A percentile compares a stretch with the other conserved stretches of the same genome.
Evolutionary conservation across 2,888 invertebrate genomes (phyloP).

Genomic region (Norana najaformis): DNA sequence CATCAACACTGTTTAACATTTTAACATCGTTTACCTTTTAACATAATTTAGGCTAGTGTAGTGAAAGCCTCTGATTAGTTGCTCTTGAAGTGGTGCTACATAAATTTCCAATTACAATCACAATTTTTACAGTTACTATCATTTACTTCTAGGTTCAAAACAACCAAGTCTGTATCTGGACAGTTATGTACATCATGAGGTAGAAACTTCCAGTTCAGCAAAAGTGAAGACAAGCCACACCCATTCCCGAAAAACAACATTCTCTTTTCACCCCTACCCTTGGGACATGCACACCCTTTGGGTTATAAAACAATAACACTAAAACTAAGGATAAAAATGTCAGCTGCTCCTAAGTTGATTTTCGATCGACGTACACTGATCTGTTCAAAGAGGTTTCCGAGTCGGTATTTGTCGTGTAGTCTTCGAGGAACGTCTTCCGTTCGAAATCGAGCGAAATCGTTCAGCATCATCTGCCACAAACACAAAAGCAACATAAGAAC

Average conservation of each 20-base stretch:
- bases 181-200: too few relatives aligned
- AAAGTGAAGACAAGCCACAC: too few relatives aligned
- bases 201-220: too few relatives aligned
- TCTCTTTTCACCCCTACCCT: too few relatives aligned
- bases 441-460: constrained; percentile 86
- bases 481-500: constrained; percentile 1
- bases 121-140: too few relatives aligned
- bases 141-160: too few relatives aligned
- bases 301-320: background rate
- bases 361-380: constrained; percentile 56
- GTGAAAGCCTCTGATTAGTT: too few relatives aligned
- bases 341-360: background rate
- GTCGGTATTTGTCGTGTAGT: constrained; percentile 85
- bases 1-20: background rate
- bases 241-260: too few relatives aligned
- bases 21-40: background rate
- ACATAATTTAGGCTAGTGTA: background rate
- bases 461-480: constrained; percentile 18
- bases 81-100: too few relatives aligned
- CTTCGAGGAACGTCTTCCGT: constrained; percentile 92
- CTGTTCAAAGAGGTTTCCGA: constrained; percentile 77
- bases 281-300: background rate
- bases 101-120: too few relatives aligned
- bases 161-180: too few relatives aligned
- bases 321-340: background rate